Evolutionary conservation across 2,113 vertebrate species (phyloP).

Genomic region (Callopanchax toddi): DNA sequence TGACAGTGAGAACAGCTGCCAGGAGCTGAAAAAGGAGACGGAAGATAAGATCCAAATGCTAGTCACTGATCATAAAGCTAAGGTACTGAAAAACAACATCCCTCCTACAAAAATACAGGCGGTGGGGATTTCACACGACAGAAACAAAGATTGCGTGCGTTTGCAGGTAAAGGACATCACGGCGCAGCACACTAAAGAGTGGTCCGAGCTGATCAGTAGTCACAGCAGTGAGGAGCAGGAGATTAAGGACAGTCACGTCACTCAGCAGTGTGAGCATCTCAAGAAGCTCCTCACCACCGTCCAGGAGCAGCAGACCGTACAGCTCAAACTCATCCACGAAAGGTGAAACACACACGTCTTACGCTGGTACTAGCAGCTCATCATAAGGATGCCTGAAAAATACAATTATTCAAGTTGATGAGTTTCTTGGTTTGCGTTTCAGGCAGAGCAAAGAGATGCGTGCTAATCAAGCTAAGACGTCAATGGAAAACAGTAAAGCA

Average conservation of each 20-base stretch:
- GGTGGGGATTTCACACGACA: not conserved
- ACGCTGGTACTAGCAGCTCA: not conserved
- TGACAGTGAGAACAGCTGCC: slow-evolving; percentile 92
- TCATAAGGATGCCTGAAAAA: not conserved
- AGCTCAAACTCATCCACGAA: slow-evolving; percentile 94
- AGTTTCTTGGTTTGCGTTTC: not conserved
- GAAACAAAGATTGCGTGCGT: not conserved
- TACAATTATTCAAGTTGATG: not conserved
- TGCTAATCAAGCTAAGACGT: slow-evolving; percentile 96
- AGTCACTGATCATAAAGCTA: slow-evolving; percentile 92
- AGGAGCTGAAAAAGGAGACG: slow-evolving; percentile 97
- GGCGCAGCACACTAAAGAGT: slow-evolving; percentile 96
- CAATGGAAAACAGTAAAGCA: slow-evolving; percentile 99
- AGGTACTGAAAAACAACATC: slow-evolving; percentile 78
- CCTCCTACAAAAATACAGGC: not conserved
- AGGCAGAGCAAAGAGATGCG: slow-evolving; percentile 99
- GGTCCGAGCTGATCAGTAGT: slow-evolving; percentile 93
- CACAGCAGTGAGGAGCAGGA: slow-evolving; percentile 93
- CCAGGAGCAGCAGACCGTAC: slow-evolving; percentile 93
- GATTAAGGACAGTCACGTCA: slow-evolving; percentile 89
- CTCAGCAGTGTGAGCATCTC: slow-evolving; percentile 93
- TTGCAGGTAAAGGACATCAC: slow-evolving; percentile 94
- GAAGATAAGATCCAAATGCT: slow-evolving; percentile 95
- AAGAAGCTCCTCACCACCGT: slow-evolving; percentile 87
- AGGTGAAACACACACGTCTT: slow-evolving; percentile 77